phyloP scores from a whole-genome alignment of 2,113 vertebrate species.

The Eulemur macaco region DNA sequence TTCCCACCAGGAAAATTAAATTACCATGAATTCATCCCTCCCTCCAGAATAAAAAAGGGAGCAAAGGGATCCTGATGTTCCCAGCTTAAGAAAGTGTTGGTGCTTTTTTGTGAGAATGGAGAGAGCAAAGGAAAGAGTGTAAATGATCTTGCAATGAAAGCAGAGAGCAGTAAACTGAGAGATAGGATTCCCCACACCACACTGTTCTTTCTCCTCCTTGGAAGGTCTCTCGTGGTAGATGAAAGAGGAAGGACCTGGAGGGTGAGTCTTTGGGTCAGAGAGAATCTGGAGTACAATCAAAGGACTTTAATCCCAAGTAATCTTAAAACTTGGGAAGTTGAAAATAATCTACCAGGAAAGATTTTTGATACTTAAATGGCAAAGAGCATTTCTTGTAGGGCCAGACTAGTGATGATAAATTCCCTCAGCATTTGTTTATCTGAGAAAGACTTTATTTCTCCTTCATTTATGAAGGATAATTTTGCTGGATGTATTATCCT shows the following conservation, averaged over 20 bases:
- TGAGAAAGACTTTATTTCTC: too few species aligned
- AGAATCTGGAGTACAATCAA: background rate
- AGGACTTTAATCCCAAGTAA: background rate
- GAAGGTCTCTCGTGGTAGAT: background rate
- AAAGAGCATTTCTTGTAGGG: too few species aligned
- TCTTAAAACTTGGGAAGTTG: background rate
- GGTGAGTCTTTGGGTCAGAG: background rate
- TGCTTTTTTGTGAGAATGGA: background rate
- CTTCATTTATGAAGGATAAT: too few species aligned
- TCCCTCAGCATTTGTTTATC: too few species aligned
- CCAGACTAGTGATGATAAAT: too few species aligned
- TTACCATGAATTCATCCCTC: background rate
- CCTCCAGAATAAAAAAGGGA: background rate
- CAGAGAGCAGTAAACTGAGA: background rate
- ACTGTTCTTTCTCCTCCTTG: background rate
- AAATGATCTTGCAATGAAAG: background rate
- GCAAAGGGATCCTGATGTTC: background rate
- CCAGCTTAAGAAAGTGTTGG: background rate
- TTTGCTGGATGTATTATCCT: too few species aligned
- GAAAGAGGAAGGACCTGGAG: background rate
- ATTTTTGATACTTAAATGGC: background rate
- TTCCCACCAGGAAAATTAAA: background rate
- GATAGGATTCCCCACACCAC: rapidly evolving
- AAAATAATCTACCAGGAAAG: background rate
- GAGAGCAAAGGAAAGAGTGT: background rate